Base-by-base conservation (phyloP, 1,140 invertebrate genomes). In the Brachionus paranguensis region DNA sequence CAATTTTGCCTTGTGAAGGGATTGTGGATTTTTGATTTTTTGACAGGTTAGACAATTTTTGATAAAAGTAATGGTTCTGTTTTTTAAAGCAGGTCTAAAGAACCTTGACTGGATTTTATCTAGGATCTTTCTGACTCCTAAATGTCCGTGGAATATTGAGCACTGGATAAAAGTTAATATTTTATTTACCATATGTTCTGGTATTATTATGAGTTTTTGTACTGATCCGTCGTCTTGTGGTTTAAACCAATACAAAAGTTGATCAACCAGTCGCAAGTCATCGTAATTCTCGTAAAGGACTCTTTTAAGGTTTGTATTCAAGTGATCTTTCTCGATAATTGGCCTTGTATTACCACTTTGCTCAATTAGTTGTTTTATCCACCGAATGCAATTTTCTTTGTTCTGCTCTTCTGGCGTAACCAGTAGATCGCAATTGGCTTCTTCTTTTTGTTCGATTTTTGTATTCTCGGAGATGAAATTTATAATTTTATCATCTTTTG, bases 71-170 rank as follows among this genome's bases (percentile, higher is more conserved):
- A 20, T 55, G 27, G 55, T 55, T 37, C 64, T 45, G 8, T 11
- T 65, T 14, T 37, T 83, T 43, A 68, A 5, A 50, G 33, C 37
- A 47, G 60, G 84, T 43, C 72, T 79, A 45, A n/a, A 64, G 37
- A 72, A 72, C 10, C 68, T 72, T 14, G 68, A 41, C 29, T 43
- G 29, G 29, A 72, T 72, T 43, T 53, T 83, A 12, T 14, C 27
- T 2, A 65, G 43, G n/a, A 78, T 78, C 17, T 55, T 65, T 1
- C 43, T 24, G 6, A 24, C 43, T 47, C 78, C 84, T 5, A 85
- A 43, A 41, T 81, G 76, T 79, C 78, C 81, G 24, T 72, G 33
- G 20, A 72, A 72, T 37, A 72, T 41, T 14, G 37, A 72, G 68
- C 68, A 72, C 20, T 72, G 68, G 10, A 72, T 43, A 20, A 72